These are phyloP conservation scores for Lophotriccus pileatus DNA, from an alignment of 2,797 vertebrate species.

Conservation along the genomic window DNA sequence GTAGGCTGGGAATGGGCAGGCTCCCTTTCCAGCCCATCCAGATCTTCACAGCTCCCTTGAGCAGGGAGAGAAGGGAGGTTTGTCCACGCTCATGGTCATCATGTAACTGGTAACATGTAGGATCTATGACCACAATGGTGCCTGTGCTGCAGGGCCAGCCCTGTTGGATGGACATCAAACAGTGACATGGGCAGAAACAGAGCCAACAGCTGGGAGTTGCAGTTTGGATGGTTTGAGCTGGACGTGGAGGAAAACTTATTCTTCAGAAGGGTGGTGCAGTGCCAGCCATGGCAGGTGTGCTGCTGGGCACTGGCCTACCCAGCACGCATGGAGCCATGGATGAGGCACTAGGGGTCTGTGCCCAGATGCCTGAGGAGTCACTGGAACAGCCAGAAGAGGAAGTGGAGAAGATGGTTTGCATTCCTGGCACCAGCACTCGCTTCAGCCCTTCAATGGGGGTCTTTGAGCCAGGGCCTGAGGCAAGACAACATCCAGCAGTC, in stretches of 20 bases:
- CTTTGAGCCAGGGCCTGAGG: not conserved
- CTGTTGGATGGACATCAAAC: rapidly evolving
- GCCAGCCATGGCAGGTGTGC: not conserved
- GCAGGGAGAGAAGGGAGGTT: not conserved
- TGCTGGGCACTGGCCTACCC: not conserved
- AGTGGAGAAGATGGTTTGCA: not conserved
- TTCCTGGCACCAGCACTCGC: rapidly evolving
- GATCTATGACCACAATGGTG: rapidly evolving
- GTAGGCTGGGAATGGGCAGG: not conserved
- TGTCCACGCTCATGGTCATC: not conserved
- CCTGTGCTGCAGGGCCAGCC: not conserved
- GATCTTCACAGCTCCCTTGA: rapidly evolving
- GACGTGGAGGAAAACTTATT: not conserved
- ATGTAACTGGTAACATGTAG: rapidly evolving
- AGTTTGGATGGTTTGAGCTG: not conserved
- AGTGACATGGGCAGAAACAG: not conserved
- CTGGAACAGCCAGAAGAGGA: not conserved
- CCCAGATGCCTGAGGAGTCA: not conserved
- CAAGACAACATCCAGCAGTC: not conserved
- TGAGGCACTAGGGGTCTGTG: not conserved
- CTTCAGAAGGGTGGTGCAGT: not conserved
- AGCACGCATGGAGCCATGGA: rapidly evolving
- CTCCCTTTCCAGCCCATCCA: not conserved
- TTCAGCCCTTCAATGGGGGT: not conserved
- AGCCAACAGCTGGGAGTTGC: not conserved